These are phyloP conservation scores for Auanema freiburgensis DNA, from an alignment of 2,888 invertebrate species.

Conservation along the genomic window DNA sequence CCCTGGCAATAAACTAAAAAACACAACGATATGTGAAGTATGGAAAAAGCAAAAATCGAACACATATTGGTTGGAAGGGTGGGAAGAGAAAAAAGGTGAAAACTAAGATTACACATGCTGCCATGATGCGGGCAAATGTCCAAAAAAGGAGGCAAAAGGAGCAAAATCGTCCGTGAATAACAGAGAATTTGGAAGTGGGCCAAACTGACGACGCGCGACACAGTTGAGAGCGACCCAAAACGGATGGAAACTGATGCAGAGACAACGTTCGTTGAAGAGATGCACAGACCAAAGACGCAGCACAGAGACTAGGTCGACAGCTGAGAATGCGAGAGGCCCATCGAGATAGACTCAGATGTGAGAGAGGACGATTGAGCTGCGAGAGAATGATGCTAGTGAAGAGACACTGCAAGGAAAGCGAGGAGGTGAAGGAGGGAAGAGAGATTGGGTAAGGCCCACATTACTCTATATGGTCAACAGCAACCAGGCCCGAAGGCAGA, in stretches of 20 bases:
- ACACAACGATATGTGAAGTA: slow-evolving; percentile 8
- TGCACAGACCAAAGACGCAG: slow-evolving; percentile 9
- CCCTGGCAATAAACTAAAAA: no score
- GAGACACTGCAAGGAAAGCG: slow-evolving; percentile 3
- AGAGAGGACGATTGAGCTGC: slow-evolving; percentile 6
- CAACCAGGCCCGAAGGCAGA: background rate
- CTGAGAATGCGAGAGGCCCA: slow-evolving; percentile 5
- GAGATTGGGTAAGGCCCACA: slow-evolving; percentile 4
- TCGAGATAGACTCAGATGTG: slow-evolving; percentile 14
- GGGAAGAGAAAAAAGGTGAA: slow-evolving; percentile 7
- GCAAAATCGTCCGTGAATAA: background rate
- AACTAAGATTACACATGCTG: no score
- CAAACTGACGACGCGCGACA: slow-evolving; percentile 16
- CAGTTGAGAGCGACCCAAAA: slow-evolving; percentile 8
- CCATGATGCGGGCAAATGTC: background rate
- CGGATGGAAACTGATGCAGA: slow-evolving; percentile 9
- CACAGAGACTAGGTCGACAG: background rate
- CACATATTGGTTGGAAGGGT: slow-evolving; percentile 2
- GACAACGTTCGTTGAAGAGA: slow-evolving; percentile 7
- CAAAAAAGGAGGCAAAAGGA: slow-evolving; percentile 9
- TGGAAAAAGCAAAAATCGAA: slow-evolving; percentile 4
- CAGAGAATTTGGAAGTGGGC: slow-evolving; percentile 19
- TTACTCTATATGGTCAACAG: no score
- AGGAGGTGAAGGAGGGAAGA: slow-evolving; percentile 7
- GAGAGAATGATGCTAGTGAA: background rate